These are phyloP conservation scores for Carposina sasakii DNA, from an alignment of 1,140 invertebrate species.

Conservation along the genomic window DNA sequence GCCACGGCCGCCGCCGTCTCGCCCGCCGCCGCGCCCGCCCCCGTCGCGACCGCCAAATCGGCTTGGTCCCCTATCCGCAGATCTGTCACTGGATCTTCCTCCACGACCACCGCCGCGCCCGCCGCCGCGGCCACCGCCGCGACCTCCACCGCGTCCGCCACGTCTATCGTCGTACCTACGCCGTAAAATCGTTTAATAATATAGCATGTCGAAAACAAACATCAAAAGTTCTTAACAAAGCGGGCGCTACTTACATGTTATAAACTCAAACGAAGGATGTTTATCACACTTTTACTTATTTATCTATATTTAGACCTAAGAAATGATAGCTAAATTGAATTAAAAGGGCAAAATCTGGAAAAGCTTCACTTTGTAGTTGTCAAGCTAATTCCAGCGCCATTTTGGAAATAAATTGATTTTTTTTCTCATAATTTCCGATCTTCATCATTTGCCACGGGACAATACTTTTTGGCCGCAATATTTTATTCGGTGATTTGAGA, in stretches of 20 bases:
- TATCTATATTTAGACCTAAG: too few relatives aligned
- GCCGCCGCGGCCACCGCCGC: slow-evolving; percentile 41
- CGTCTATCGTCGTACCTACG: slow-evolving; percentile 64
- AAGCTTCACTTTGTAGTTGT: too few relatives aligned
- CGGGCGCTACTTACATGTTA: slow-evolving; percentile 29
- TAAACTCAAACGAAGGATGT: slow-evolving; percentile 10
- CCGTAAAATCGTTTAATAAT: slow-evolving; percentile 1
- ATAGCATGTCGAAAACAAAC: neutral
- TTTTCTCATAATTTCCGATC: too few relatives aligned
- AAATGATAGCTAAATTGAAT: too few relatives aligned
- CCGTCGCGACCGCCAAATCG: slow-evolving; percentile 28
- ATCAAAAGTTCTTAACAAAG: too few relatives aligned
- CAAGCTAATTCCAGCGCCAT: too few relatives aligned
- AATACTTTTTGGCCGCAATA: too few relatives aligned
- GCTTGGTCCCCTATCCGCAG: slow-evolving; percentile 38
- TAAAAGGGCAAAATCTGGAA: too few relatives aligned
- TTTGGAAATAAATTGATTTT: too few relatives aligned
- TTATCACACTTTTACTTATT: too few relatives aligned
- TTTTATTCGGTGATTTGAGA: too few relatives aligned
- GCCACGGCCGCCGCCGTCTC: slow-evolving; percentile 27
- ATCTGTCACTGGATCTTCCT: slow-evolving; percentile 46
- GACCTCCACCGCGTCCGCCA: slow-evolving; percentile 52
- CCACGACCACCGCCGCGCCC: slow-evolving; percentile 35
- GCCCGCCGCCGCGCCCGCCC: slow-evolving; percentile 29
- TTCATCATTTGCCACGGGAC: too few relatives aligned